Percentiles rank a stretch among this genome's conserved stretches.
These are phyloP conservation scores for Podarcis siculus DNA, from an alignment of 2,797 vertebrate species.

Conservation along the genomic window DNA sequence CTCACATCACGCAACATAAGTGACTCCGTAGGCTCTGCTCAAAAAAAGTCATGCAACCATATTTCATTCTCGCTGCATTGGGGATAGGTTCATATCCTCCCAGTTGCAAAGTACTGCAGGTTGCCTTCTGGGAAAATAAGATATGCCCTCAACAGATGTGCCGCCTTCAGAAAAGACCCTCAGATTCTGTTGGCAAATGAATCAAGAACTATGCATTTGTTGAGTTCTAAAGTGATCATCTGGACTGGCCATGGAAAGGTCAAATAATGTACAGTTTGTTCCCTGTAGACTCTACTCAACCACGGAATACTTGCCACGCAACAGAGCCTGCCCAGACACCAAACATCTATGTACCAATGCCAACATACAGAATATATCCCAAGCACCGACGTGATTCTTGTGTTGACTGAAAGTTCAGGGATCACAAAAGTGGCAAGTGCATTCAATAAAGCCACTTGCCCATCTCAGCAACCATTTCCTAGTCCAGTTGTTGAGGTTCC, in stretches of 20 bases:
- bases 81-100: not conserved
- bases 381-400: not conserved
- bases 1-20: too few species aligned
- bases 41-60: not conserved
- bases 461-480: too few species aligned
- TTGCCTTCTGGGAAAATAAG: not conserved
- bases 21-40: not conserved
- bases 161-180: not conserved
- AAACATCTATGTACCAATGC: not conserved
- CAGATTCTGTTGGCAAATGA: not conserved
- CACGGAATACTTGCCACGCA: not conserved
- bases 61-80: not conserved
- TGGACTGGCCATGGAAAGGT: not conserved
- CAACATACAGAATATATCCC: not conserved
- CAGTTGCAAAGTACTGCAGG: not conserved
- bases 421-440: not conserved
- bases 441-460: not conserved
- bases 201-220: not conserved
- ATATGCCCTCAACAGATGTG: not conserved
- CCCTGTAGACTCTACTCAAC: not conserved
- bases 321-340: not conserved
- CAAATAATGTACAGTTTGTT: not conserved
- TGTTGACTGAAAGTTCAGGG: not conserved
- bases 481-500: not conserved
- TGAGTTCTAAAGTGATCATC: not conserved